Evolutionary conservation across 2,888 invertebrate species (phyloP), one percentile per base, ranked within the genome.

Genomic region (Drosophila meridionalis): DNA sequence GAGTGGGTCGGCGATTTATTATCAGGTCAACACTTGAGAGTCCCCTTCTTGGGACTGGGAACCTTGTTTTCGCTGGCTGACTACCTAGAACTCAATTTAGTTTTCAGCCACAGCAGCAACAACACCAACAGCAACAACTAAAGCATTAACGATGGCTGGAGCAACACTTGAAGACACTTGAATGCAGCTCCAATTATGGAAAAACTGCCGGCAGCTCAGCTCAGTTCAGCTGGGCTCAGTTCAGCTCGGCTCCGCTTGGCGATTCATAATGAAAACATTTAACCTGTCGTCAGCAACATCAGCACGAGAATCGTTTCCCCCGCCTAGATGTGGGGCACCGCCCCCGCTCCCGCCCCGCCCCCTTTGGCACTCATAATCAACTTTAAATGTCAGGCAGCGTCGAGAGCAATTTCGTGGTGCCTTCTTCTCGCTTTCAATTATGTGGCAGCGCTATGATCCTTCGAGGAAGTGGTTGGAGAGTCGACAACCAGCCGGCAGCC

Each of bases 251-350:
- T 38, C 67, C 58, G 61, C 60, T 60, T 72, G 71, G 63, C 83
- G 71, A 87, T 72, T 90, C 88, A 89, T 89, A 87, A 90, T 90
- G 89, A 87, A 87, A 90, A 87, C 87, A 90, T 87, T 87, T 90
- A 87, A 87, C 87, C 90, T 90, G 87, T 87, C 90, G 89, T 85
- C 90, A 74, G 80, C 76, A 64, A 63, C 71, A 65, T 71, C 71
- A 73, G 69, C 73, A 64, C 64, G 70, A 83, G 80, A 86, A 86
- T 85, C 64, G 74, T 61, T 62, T 36, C 20, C 20, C 20, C 20
- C 20, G 20, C 20, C 20, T 20, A 20, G 20, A 20, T 20, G 20
- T 20, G 20, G 20, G 20, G 20, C 20, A 0, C 20, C 20, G 20
- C 20, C 20, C 20, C 20, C 20, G n/a, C n/a, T n/a, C n/a, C n/a